Conservation (phyloP, 2,113 vertebrate genomes). For the Microtus oregoni region DNA sequence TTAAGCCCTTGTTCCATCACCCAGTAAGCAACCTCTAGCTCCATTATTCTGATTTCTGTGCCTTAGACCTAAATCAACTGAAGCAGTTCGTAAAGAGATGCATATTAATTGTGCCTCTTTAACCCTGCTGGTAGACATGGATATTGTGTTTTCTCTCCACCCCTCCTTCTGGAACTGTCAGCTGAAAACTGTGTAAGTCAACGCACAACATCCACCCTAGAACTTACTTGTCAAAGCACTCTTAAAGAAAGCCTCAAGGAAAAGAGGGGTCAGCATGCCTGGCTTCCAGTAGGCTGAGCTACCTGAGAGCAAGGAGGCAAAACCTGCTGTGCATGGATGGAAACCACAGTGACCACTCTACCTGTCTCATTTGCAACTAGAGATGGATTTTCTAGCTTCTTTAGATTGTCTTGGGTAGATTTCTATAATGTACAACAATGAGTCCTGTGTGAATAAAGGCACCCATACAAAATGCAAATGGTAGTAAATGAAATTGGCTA, state of each 20-base stretch:
- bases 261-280: accelerated
- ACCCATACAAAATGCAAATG: neutral
- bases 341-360: accelerated
- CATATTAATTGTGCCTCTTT: neutral
- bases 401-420: neutral
- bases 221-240: neutral
- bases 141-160: neutral
- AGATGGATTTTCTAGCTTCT: neutral
- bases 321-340: accelerated
- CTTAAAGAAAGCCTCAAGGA: accelerated
- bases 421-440: neutral
- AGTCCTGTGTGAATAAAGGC: neutral
- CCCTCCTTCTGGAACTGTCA: too few species aligned
- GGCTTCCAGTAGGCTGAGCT: neutral
- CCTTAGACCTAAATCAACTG: neutral
- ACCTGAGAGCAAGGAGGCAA: neutral
- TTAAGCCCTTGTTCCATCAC: neutral
- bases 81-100: neutral
- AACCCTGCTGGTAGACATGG: neutral
- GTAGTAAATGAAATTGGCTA: neutral
- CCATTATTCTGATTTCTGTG: neutral
- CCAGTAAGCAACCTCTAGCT: neutral
- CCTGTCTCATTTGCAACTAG: neutral
- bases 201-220: accelerated
- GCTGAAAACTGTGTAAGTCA: neutral